phyloP scores from a whole-genome alignment of 64 coral and sea anemone species.

The Porites lutea region DNA sequence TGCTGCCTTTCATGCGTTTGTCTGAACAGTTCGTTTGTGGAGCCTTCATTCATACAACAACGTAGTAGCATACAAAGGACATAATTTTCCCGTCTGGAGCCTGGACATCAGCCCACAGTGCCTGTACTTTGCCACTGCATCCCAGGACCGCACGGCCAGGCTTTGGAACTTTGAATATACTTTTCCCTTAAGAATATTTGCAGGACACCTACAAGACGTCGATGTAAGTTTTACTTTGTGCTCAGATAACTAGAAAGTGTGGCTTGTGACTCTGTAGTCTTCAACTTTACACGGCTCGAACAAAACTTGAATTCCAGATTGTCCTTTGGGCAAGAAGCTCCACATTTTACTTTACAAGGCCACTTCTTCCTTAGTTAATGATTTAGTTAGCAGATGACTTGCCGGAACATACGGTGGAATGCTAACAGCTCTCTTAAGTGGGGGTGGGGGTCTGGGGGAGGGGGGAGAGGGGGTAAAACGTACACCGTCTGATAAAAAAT shows the following conservation, averaged over 20 bases:
- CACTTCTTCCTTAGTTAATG: no score
- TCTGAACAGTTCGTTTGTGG: slow-evolving; percentile 89
- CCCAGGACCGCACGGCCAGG: slow-evolving; percentile 91
- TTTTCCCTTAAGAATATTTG: slow-evolving; percentile 93
- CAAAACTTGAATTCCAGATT: no score
- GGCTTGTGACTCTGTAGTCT: neutral
- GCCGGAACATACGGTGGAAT: no score
- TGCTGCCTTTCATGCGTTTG: neutral
- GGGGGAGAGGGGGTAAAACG: no score
- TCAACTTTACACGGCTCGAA: no score
- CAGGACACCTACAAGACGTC: slow-evolving; percentile 89
- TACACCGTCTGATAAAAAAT: no score
- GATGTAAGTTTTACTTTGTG: slow-evolving; percentile 46
- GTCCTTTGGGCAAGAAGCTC: no score
- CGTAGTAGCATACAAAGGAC: slow-evolving; percentile 91
- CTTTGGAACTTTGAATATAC: slow-evolving; percentile 96
- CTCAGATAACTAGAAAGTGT: neutral
- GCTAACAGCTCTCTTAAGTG: no score
- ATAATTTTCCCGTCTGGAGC: slow-evolving; percentile 96
- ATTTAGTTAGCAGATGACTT: no score
- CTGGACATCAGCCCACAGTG: slow-evolving; percentile 92
- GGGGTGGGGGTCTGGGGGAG: no score
- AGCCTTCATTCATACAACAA: slow-evolving; percentile 93
- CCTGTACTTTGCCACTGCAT: slow-evolving; percentile 94
- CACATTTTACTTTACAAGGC: no score